Evolutionary conservation across 2,113 vertebrate genomes (phyloP), one percentile per base, ranked within the genome.

Genomic region (Scalopus aquaticus): DNA sequence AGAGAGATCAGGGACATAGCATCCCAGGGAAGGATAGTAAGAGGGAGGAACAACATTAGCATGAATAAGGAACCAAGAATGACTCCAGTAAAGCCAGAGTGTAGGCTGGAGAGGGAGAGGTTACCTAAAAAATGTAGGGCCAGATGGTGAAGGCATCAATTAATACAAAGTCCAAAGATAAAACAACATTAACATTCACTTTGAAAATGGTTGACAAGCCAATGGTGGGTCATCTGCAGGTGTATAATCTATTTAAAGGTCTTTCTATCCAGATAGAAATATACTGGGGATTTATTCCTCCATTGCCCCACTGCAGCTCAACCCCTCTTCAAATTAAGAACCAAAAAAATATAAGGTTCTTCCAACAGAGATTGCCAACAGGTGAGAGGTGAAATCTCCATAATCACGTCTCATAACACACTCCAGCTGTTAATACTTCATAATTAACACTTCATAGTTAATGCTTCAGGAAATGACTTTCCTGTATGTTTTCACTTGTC

Each of bases 381-480:
- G 39, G 46, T 73, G 35, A 89, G 42, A 67, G 64, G 65, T 35
- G 35, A 82, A 78, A 56, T 42, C 4, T 56, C 28, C 49, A 49
- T 46, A 39, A 74, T 69, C 44, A 64, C 12, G 24, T 69, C 51
- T 89, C 60, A 94, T 78, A 39, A 65, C 11, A 67, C 9, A 70
- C 8, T 49, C 69, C 24, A 83, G 19, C 6, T 44, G 26, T 51
- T 91, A 74, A 77, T 79, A 62, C 24, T 58, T 81, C 54, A 78
- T 2, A 62, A 91, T n/a, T 19, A 84, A 77, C 9, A 81, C 11
- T 88, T 37, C 76, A 90, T 13, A 56, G 51, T 42, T 84, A 93
- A 60, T 64, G 39, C 6, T 60, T 94, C 19, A 82, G 69, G 69
- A 95, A 91, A 88, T 62, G 46, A 72, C 73, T 88, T 93, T 70